Evolutionary conservation across 2,113 vertebrate species (phyloP), one percentile per base, ranked within the genome.

Genomic region (Pelvicachromis taeniatus): DNA sequence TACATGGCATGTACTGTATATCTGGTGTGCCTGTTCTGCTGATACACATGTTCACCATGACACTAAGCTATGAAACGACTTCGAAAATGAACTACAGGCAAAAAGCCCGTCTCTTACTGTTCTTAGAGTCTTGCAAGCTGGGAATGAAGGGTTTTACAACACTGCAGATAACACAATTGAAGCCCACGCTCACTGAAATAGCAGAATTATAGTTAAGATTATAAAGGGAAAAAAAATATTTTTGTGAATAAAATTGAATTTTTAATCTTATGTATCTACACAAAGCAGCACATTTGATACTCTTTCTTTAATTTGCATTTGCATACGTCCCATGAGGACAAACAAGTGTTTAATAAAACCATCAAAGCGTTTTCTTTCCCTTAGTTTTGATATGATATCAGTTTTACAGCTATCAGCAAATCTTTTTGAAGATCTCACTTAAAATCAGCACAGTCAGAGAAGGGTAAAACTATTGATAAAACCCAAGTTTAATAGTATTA

Each of bases 201-300:
- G 21, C 26, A 53, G 56, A 63, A 50, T 58, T 48, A 50, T 54
- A 84, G 55, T 77, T 35, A 54, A 17, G 21, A 59, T 81, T 68
- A 70, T 13, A 16, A 78, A 73, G 23, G 13, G 26, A 70, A 70
- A 45, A 45, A 0, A 26, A 11, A 61, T 85, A 13, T 80, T 55
- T 4, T 17, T 12, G 68, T 75, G 68, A 75, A 29, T 45, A 38
- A 85, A 87, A 79, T 45, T 8, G 33, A 56, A 42, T 79, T 77
- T 84, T 53, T 73, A 84, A 87, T 89, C 91, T 65, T 78, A 23
- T 56, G 45, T 35, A 38, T 87, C 48, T 53, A 80, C 77, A 63
- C 54, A 70, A 17, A 65, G 82, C 6, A 21, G 53, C 31, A 54
- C 53, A 68, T 78, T 77, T 42, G 68, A 86, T 55, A 78, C 26